Conservation (phyloP, 2,113 vertebrate genomes). For the Hystrix brachyura region DNA sequence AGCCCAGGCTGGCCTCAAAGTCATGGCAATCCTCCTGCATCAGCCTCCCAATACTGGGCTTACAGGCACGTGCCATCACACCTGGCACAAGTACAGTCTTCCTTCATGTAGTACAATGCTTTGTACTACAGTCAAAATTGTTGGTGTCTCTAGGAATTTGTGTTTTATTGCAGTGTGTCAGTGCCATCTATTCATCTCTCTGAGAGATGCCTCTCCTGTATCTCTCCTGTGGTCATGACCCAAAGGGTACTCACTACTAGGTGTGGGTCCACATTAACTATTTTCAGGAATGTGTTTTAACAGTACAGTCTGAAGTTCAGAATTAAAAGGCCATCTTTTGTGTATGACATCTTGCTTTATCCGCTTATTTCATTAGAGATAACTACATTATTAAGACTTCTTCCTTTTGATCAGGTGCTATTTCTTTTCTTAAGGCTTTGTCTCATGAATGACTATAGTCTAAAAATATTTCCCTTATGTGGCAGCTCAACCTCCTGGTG, state of each 20-base stretch:
- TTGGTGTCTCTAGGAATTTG: conserved; percentile 45
- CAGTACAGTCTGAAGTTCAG: conserved; percentile 15
- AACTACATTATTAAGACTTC: conserved; percentile 32
- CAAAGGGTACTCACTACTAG: conserved; percentile 15
- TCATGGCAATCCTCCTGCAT: too few relatives aligned
- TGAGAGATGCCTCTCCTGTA: neutral
- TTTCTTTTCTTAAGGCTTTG: conserved; percentile 50
- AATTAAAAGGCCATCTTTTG: conserved; percentile 54
- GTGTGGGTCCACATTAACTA: conserved; percentile 56
- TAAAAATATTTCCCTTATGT: neutral
- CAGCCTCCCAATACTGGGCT: too few relatives aligned
- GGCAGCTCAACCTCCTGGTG: neutral
- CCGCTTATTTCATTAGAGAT: conserved; percentile 62
- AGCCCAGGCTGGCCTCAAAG: too few relatives aligned
- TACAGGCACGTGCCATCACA: too few relatives aligned
- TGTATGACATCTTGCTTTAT: conserved; percentile 53
- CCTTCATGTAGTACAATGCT: conserved; percentile 51
- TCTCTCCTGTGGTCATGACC: neutral
- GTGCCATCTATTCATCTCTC: neutral
- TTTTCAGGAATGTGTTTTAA: conserved; percentile 38
- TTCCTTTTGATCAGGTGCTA: neutral
- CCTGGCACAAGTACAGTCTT: neutral
- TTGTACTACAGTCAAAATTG: conserved; percentile 12
- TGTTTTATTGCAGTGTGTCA: neutral
- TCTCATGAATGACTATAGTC: neutral